Base-by-base conservation (phyloP, 2,888 invertebrate genomes). In the Antitype chi region DNA sequence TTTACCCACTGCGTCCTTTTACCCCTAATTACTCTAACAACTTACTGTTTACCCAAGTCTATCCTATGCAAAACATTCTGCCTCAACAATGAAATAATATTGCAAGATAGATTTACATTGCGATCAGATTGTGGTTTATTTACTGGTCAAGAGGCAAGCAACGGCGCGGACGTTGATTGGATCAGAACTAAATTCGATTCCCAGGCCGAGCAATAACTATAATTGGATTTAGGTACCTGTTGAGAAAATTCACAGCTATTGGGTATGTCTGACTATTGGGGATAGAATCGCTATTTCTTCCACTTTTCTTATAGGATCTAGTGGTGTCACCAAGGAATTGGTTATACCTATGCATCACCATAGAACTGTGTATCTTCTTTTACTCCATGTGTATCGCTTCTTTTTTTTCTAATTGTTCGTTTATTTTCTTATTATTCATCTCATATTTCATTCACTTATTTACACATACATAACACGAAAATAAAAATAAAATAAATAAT, bases 201-300 rank as follows among this genome's bases (percentile, higher is more conserved):
- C 47, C 71, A 66, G 52, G 25, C 72, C 49, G 62, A 67, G 60
- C 68, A 81, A 78, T 78, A 78, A 69, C 77, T 72, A 25, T 77
- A 81, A 83, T 83, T 81, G 68, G 69, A 74, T 85, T 74, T 68
- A 70, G 68, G 47, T 71, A 83, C 83, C 83, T 83, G 83, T 85
- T 83, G 81, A 76, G 70, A 74, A 80, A 84, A 76, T 66, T 80
- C 38, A 17, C 47, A 57, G 75, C 47, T 69, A 66, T 64, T 70
- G 25, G 25, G 55, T 75, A 28, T 25, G 47, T n/a, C 13, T 2
- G 28, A 64, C 17, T 38, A 32, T 28, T 57, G 64, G 28, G 38
- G 47, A 63, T 68, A 28, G 13, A 23, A 32, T 43, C 17, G 38
- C 15, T 55, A 28, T 55, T 59, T 68, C 57, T 74, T 25, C 5